Base-by-base conservation (phyloP, 2,888 invertebrate species). In the Leuctra nigra region DNA sequence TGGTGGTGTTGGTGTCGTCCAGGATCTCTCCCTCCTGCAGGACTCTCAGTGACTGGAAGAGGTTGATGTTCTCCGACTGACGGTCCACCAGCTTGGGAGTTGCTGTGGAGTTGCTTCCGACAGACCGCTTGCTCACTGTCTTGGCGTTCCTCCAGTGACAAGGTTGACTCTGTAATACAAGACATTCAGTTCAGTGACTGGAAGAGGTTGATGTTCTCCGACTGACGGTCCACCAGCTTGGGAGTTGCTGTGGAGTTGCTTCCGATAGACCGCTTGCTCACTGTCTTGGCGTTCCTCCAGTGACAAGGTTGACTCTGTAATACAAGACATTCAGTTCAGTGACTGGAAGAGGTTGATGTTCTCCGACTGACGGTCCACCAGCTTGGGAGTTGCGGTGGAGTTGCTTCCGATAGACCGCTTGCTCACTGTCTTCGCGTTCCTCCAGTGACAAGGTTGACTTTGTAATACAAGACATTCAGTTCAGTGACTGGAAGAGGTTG, bases 391-490 rank as follows among this genome's bases (percentile, higher is more conserved):
- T 55, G 72, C 67, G 60, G 77, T 61, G 6, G 73, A 76, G 25
- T 74, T 68, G 50, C 72, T 70, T 61, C 74, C 65, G 39, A 83
- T 76, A 35, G 90, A 87, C 64, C 91, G 82, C 66, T 88, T 87
- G 23, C 81, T 78, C 29, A 90, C 83, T 57, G 81, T 83, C 73
- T 92, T 91, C 63, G 91, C 83, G 68, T 91, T 92, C 59, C 92
- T 83, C 93, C 93, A 92, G 71, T 93, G 91, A 67, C 93, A 93
- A 0, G 91, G 90, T 73, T 93, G 92, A 61, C 89, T 91, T 92
- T 93, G 74, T 25, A n/a, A n/a, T n/a, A n/a, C n/a, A n/a, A n/a
- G n/a, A n/a, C n/a, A n/a, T n/a, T n/a, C n/a, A n/a, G n/a, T n/a
- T n/a, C n/a, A n/a, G n/a, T n/a, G 92, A 89, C 70, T 94, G 93